These are phyloP conservation scores for Protosalanx chinensis DNA, from an alignment of 2,797 vertebrate genomes.

Conservation along the genomic window DNA sequence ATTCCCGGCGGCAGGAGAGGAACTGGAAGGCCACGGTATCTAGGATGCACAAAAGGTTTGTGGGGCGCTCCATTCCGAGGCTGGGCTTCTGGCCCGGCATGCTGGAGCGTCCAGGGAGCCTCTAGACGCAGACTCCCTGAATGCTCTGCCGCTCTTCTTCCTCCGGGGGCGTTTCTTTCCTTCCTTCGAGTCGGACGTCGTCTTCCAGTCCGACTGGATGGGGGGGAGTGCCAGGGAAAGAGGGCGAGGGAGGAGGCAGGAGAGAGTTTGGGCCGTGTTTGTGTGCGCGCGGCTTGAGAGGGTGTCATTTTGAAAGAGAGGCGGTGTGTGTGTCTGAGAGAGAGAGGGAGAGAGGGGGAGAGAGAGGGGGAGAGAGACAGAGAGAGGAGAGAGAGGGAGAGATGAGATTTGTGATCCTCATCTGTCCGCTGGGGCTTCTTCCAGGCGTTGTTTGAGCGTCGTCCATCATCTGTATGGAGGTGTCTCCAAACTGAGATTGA, in stretches of 20 bases:
- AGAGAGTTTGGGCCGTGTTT: no score
- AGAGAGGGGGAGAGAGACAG: no score
- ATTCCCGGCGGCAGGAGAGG: slow-evolving; percentile 21
- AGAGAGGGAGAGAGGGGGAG: no score
- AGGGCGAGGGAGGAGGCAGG: no score
- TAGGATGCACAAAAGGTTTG: slow-evolving; percentile 19
- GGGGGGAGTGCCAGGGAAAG: no score
- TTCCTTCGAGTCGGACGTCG: not conserved
- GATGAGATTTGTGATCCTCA: slow-evolving; percentile 68
- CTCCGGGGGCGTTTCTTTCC: not conserved
- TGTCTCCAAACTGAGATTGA: slow-evolving; percentile 58
- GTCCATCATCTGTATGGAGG: slow-evolving; percentile 66
- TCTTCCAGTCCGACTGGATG: slow-evolving; percentile 24
- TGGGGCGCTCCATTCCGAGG: slow-evolving; percentile 14
- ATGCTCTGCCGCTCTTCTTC: not conserved
- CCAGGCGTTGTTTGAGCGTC: slow-evolving; percentile 43
- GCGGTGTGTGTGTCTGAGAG: no score
- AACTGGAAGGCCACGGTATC: slow-evolving; percentile 29
- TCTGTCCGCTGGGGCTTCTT: slow-evolving; percentile 51
- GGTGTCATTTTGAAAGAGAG: no score
- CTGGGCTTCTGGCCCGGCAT: slow-evolving; percentile 1
- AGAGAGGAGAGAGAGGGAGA: not conserved
- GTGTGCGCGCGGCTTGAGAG: no score
- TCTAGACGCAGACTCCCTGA: not conserved
- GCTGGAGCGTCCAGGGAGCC: not conserved